Percentiles rank a stretch among this genome's conserved stretches.
Evolutionary conservation across 2,888 invertebrate species (phyloP).

Genomic region (Melikaiella ostensackeni): DNA sequence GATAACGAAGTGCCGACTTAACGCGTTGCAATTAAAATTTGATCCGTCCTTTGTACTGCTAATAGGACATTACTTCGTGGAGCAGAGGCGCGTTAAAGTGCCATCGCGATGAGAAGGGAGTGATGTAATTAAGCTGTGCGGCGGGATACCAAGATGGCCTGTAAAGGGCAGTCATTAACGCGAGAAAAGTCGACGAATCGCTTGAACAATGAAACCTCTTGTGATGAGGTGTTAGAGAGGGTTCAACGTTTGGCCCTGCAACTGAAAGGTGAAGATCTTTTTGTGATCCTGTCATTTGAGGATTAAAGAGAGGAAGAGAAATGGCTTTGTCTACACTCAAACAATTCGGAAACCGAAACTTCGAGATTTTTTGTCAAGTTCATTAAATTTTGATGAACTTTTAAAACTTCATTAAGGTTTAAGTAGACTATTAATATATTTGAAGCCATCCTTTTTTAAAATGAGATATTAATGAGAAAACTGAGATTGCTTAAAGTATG

Average conservation of each 20-base stretch:
- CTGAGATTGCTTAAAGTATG: too few relatives aligned
- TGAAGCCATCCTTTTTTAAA: too few relatives aligned
- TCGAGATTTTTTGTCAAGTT: background rate
- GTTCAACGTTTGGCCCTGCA: slow-evolving; percentile 53
- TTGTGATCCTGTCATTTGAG: slow-evolving; percentile 42
- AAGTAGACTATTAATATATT: background rate
- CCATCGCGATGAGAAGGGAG: slow-evolving; percentile 60
- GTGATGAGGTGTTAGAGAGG: slow-evolving; percentile 48
- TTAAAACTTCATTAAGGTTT: background rate
- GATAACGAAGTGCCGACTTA: slow-evolving; percentile 48
- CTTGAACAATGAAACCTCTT: slow-evolving; percentile 64
- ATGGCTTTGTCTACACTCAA: background rate
- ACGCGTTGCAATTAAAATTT: slow-evolving; percentile 65
- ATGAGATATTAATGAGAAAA: too few relatives aligned
- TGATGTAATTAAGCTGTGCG: slow-evolving; percentile 66
- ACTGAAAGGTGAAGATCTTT: slow-evolving; percentile 54
- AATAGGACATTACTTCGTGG: slow-evolving; percentile 66
- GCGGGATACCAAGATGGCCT: slow-evolving; percentile 57
- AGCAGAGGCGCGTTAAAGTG: slow-evolving; percentile 60
- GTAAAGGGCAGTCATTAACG: slow-evolving; percentile 67
- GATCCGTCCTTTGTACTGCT: slow-evolving; percentile 69
- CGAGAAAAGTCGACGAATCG: slow-evolving; percentile 62
- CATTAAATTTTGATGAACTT: background rate
- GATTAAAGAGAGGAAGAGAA: background rate
- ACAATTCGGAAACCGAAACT: background rate